A percentile compares a stretch with the other conserved stretches of the same genome.
These are phyloP conservation scores for Pteruthius melanotis DNA, from an alignment of 2,113 vertebrate species.

Conservation along the genomic window DNA sequence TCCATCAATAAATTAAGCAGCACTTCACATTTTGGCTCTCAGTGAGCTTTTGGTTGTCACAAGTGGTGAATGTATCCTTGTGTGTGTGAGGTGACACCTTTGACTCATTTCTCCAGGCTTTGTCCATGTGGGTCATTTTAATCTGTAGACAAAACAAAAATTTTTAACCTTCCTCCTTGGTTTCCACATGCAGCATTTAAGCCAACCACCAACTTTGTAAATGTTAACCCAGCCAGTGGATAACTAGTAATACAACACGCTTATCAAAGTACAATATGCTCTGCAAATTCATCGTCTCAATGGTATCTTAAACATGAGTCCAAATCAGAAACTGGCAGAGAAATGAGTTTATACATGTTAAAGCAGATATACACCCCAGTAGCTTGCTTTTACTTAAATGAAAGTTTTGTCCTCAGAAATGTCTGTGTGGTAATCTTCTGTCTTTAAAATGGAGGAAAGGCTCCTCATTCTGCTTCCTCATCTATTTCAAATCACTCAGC, in stretches of 20 bases:
- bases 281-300: background rate
- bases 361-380: background rate
- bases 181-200: background rate
- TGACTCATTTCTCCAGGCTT: background rate
- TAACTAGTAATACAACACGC: background rate
- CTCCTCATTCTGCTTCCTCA: background rate
- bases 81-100: background rate
- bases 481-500: background rate
- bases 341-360: background rate
- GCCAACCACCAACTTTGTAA: background rate
- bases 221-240: background rate
- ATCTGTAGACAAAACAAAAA: background rate
- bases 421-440: background rate
- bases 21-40: background rate
- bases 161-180: background rate
- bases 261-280: background rate
- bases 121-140: background rate
- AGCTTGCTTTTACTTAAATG: background rate
- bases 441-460: background rate
- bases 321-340: background rate
- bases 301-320: background rate
- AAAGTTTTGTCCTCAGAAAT: background rate
- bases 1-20: background rate
- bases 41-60: background rate
- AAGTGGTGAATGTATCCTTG: accelerated